Conservation (phyloP, 2,113 vertebrate species). For the Uropsilus gracilis region DNA sequence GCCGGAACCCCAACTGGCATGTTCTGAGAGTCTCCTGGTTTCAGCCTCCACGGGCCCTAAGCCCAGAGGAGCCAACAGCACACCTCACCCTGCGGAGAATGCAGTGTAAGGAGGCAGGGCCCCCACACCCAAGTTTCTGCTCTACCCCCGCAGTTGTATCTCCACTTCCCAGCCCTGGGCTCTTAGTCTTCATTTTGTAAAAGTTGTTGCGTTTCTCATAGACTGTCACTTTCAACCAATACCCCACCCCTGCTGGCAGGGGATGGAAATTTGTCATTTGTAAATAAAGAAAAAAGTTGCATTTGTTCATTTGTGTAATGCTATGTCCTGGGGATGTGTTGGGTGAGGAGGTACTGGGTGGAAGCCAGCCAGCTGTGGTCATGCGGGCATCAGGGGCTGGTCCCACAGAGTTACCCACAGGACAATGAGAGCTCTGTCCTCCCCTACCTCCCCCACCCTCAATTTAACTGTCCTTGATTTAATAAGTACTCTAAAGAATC, state of each 20-base stretch:
- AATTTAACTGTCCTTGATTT: background rate
- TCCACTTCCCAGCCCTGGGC: conserved; percentile 46
- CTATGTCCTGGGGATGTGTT: conserved; percentile 36
- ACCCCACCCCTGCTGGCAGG: conserved; percentile 67
- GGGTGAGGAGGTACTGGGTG: background rate
- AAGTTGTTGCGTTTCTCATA: conserved; percentile 52
- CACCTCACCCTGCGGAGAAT: background rate
- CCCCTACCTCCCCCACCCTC: background rate
- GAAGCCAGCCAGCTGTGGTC: background rate
- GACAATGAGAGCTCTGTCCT: background rate
- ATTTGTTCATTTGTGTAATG: conserved; percentile 69
- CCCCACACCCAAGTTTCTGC: background rate
- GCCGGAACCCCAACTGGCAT: background rate
- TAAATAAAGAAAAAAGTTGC: conserved; percentile 10
- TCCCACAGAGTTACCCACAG: background rate
- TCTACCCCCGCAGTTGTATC: accelerated
- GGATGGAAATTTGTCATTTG: conserved; percentile 54
- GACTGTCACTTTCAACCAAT: background rate
- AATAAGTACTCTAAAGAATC: conserved; percentile 59
- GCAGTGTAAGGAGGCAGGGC: background rate
- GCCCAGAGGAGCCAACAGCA: background rate
- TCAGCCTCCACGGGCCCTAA: background rate
- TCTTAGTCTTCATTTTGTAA: conserved; percentile 56
- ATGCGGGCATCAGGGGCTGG: background rate
- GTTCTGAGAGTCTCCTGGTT: background rate